Conservation (phyloP, 2,113 vertebrate species). For the Dasyurus viverrinus region DNA sequence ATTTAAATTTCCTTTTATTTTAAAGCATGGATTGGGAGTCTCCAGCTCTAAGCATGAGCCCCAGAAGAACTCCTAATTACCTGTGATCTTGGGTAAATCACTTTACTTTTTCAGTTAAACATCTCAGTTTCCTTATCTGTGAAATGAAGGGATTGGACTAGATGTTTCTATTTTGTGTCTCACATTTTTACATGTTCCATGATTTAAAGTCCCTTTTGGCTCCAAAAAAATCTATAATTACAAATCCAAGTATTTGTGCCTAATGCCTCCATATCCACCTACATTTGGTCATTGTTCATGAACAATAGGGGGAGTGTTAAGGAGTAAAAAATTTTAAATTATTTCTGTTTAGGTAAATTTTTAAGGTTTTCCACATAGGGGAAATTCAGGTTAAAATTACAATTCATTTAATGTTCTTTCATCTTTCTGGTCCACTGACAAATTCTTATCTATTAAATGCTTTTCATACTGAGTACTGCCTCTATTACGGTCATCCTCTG, state of each 20-base stretch:
- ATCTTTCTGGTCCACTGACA: not conserved
- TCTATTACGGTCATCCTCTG: not conserved
- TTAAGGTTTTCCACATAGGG: not conserved
- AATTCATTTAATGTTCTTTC: not conserved
- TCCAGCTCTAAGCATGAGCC: not conserved
- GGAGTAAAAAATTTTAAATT: not conserved
- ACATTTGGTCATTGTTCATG: not conserved
- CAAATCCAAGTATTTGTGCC: not conserved
- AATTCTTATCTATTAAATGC: not conserved
- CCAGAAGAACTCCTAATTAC: not conserved
- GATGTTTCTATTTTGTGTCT: not conserved
- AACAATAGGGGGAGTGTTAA: not conserved
- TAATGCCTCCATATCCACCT: not conserved
- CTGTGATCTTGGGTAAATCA: not conserved
- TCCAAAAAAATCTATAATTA: not conserved
- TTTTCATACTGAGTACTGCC: not conserved
- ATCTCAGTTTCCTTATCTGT: not conserved
- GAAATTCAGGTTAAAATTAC: not conserved
- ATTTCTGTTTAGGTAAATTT: not conserved
- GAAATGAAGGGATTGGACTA: not conserved
- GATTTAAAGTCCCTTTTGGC: not conserved
- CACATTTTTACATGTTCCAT: not conserved
- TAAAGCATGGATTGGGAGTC: not conserved
- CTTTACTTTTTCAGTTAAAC: not conserved
- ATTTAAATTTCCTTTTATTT: constrained; percentile 20